Evolutionary conservation across 2,113 vertebrate genomes (phyloP).

Genomic region (Cottus gobio): DNA sequence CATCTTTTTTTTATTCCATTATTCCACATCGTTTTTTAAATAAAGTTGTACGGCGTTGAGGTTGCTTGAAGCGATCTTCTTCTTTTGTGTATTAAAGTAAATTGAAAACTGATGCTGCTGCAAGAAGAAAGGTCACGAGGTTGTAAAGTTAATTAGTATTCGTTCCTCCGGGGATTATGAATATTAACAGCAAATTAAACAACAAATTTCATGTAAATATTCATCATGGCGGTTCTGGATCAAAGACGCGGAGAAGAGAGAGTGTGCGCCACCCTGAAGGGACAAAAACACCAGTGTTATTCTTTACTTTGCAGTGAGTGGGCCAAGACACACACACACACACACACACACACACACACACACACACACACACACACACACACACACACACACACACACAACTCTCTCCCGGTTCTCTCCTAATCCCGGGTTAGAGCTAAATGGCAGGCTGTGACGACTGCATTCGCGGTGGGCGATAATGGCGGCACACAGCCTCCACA

Average conservation of each 20-base stretch:
- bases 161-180: not conserved
- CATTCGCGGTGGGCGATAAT: slow-evolving; percentile 61
- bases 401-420: slow-evolving; percentile 44
- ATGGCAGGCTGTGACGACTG: slow-evolving; percentile 60
- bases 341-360: slow-evolving; percentile 24
- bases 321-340: slow-evolving; percentile 1
- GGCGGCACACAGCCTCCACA: slow-evolving; percentile 51
- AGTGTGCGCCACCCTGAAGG: not conserved
- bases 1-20: not conserved
- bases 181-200: slow-evolving; percentile 10
- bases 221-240: not conserved
- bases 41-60: not conserved
- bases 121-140: not conserved
- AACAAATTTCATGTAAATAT: slow-evolving; percentile 7
- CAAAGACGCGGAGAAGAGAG: not conserved
- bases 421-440: slow-evolving; percentile 63
- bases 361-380: slow-evolving; percentile 16
- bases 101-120: not conserved
- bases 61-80: not conserved
- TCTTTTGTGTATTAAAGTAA: not conserved
- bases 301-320: slow-evolving; percentile 12
- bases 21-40: not conserved
- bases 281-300: slow-evolving; percentile 3
- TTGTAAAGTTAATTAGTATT: not conserved
- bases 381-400: slow-evolving; percentile 31